These are phyloP conservation scores for Lithophane socia DNA, from an alignment of 2,888 invertebrate species.

Conservation along the genomic window DNA sequence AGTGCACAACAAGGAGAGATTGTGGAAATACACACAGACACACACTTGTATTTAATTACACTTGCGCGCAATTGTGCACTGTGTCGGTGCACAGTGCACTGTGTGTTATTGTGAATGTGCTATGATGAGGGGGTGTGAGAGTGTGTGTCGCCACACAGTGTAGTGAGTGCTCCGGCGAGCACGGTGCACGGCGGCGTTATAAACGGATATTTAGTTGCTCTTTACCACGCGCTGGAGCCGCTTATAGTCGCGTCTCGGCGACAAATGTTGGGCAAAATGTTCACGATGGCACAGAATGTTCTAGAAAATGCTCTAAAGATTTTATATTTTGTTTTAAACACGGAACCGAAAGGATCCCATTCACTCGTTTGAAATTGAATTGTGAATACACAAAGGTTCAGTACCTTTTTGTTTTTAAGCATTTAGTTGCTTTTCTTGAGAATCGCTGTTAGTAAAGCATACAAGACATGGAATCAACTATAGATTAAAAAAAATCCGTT, in stretches of 20 bases:
- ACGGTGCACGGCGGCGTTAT: conserved; percentile 11
- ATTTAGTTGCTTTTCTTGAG: not conserved
- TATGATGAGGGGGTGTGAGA: not conserved
- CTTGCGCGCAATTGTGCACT: not conserved
- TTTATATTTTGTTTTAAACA: conserved; percentile 12
- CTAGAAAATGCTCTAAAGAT: not conserved
- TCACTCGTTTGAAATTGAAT: not conserved
- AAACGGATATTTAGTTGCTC: conserved; percentile 42
- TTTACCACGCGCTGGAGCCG: conserved; percentile 9
- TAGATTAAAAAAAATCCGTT: not conserved
- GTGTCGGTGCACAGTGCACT: no score
- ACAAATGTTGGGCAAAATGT: conserved; percentile 34
- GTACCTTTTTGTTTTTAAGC: not conserved
- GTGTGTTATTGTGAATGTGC: no score
- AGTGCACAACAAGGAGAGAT: conserved; percentile 1
- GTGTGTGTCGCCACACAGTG: not conserved
- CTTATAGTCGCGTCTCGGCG: conserved; percentile 20
- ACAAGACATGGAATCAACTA: not conserved
- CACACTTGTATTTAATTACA: not conserved
- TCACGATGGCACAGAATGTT: conserved; percentile 10
- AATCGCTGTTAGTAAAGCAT: not conserved
- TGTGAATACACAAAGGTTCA: not conserved
- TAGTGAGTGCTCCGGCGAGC: not conserved
- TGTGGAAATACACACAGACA: not conserved
- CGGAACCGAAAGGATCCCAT: not conserved